A percentile compares a stretch with the other conserved stretches of the same genome.
Conservation (phyloP, 2,797 vertebrate species). For the Macrochelys suwanniensis region DNA sequence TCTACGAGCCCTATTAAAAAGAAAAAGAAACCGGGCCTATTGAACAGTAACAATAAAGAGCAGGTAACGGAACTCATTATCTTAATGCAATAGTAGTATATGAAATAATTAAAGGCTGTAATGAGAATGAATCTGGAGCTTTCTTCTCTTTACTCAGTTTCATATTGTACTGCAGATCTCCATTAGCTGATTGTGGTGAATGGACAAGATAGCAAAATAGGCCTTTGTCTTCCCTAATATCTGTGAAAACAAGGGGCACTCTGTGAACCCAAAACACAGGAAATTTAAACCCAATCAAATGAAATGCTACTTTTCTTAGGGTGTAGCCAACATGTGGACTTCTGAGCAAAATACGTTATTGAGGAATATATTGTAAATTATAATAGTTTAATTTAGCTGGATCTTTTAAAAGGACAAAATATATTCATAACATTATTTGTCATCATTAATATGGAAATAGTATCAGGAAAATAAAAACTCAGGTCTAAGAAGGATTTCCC, state of each 20-base stretch:
- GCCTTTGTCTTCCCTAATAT: background rate
- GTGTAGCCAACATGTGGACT: background rate
- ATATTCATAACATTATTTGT: background rate
- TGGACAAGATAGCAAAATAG: background rate
- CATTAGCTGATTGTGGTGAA: background rate
- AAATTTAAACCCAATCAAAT: background rate
- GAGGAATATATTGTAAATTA: background rate
- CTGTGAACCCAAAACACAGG: background rate
- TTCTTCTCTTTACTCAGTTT: background rate
- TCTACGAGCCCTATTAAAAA: constrained; percentile 97
- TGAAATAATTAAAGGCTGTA: background rate
- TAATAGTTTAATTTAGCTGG: background rate
- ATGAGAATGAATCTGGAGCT: background rate
- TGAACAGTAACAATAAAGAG: constrained; percentile 93
- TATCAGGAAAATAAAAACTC: background rate
- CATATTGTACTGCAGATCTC: background rate
- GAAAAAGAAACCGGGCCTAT: constrained; percentile 97
- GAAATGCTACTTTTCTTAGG: background rate
- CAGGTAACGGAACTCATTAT: constrained; percentile 89
- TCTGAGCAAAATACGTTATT: background rate
- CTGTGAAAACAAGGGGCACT: background rate
- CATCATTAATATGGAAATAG: background rate
- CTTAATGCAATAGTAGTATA: background rate
- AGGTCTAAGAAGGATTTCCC: background rate
- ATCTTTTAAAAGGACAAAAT: background rate